Evolutionary conservation across 64 coral and sea anemone species (phyloP), one percentile per base, ranked within the genome.

Genomic region (Orbicella faveolata): DNA sequence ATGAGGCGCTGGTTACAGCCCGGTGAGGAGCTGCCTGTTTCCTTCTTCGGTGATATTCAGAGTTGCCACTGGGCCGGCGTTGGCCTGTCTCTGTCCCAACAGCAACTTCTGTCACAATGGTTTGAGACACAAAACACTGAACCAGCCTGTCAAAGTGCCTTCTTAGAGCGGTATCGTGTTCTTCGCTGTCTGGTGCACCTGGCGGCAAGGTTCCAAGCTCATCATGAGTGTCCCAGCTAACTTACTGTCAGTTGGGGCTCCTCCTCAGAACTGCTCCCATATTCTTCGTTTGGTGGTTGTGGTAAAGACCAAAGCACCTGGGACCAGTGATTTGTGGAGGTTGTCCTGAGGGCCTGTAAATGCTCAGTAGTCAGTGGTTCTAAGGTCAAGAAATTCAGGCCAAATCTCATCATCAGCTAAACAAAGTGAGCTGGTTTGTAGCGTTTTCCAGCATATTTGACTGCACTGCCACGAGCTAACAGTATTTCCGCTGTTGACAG

Each of bases 381-480:
- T 65, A 90, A 53, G 13, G 90, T 92, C 11, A 81, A 79, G 76
- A 92, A 92, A 79, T 86, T 85, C 0, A 92, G 1, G 0, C 90
- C 81, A 14, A 84, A 92, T 21, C 73, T 2, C 11, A 77, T 63
- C 0, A 81, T 41, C 18, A 81, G 12, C 6, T 92, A 80, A 33
- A 92, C 66, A 3, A 92, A 68, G 12, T 73, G 90, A 34, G 81
- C 90, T 0, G 90, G 81, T 25, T 18, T 51, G 90, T 92, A 75
- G 16, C 18, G 37, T 9, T 85, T 63, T 0, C 90, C 11, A 73
- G 76, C 52, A 25, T 81, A 85, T 34, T 65, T 55, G 0, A 86
- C 76, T 0, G 90, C 81, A 77, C 6, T 81, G 17, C 34, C 85
- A 54, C 81, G 18, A 33, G 79, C 83, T 18, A 84, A 92, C 0